phyloP scores from a whole-genome alignment of 2,888 invertebrate species.

The Pseudolycoriella hygida region DNA sequence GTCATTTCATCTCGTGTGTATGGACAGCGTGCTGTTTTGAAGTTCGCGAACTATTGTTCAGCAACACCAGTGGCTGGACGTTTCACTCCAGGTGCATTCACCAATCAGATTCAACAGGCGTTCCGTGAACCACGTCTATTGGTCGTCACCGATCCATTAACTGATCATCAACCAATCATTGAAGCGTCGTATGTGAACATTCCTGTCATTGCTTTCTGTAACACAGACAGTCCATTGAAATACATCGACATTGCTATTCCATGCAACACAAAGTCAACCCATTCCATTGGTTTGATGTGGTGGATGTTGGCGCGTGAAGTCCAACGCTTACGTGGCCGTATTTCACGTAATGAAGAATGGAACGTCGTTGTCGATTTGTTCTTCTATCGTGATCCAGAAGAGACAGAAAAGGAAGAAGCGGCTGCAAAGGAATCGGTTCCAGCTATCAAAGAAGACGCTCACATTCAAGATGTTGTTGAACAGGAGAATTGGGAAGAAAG shows the following conservation, averaged over 20 bases:
- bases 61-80: conserved; percentile 97
- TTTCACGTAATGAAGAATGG: conserved; percentile 86
- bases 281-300: conserved; percentile 98
- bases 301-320: conserved; percentile 96
- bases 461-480: conserved; percentile 30
- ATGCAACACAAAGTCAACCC: conserved; percentile 94
- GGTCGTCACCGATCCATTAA: conserved; percentile 89
- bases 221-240: conserved; percentile 91
- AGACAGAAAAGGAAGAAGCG: conserved; percentile 92
- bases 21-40: conserved; percentile 94
- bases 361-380: conserved; percentile 97
- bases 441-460: conserved; percentile 13
- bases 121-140: conserved; percentile 96
- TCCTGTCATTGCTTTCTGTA: conserved; percentile 96
- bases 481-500: conserved; percentile 32
- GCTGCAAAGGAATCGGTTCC: conserved; percentile 54
- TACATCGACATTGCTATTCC: conserved; percentile 98
- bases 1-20: conserved; percentile 90
- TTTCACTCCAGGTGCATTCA: conserved; percentile 97
- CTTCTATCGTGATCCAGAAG: conserved; percentile 99
- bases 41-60: conserved; percentile 96
- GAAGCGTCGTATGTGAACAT: conserved; percentile 99
- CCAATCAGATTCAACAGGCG: conserved; percentile 91
- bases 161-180: conserved; percentile 91
- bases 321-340: conserved; percentile 80